Conservation (phyloP, 2,797 vertebrate species). For the Aselliscus stoliczkanus region DNA sequence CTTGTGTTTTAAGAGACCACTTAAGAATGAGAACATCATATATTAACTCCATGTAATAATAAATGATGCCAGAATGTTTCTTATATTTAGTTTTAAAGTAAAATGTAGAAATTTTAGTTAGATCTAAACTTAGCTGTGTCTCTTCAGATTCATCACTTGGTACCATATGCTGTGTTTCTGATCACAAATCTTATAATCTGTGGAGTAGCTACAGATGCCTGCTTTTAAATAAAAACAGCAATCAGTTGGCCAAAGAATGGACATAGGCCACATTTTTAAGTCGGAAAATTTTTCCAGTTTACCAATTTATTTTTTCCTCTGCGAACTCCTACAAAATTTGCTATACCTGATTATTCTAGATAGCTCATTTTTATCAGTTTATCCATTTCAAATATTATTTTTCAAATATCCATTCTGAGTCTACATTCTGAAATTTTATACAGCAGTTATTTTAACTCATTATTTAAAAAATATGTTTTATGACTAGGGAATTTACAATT, state of each 20-base stretch:
- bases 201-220: slow-evolving; percentile 69
- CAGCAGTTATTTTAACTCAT: neutral
- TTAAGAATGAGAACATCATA: slow-evolving; percentile 34
- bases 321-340: slow-evolving; percentile 30
- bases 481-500: neutral
- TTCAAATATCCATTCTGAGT: neutral
- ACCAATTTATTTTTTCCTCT: slow-evolving; percentile 57
- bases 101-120: slow-evolving; percentile 70
- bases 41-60: slow-evolving; percentile 39
- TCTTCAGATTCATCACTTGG: slow-evolving; percentile 59
- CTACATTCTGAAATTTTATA: neutral
- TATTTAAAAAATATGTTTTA: neutral
- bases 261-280: slow-evolving; percentile 45
- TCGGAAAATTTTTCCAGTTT: slow-evolving; percentile 54
- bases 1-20: neutral
- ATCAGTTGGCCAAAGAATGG: slow-evolving; percentile 63
- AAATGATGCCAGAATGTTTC: slow-evolving; percentile 47
- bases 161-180: slow-evolving; percentile 68
- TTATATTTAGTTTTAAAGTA: slow-evolving; percentile 63
- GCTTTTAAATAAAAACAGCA: slow-evolving; percentile 68
- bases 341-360: slow-evolving; percentile 4
- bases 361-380: neutral
- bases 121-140: slow-evolving; percentile 70
- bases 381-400: slow-evolving; percentile 25
- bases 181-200: slow-evolving; percentile 67